phyloP scores from a whole-genome alignment of 2,113 vertebrate genomes.

The Urocynchramus pylzowi region DNA sequence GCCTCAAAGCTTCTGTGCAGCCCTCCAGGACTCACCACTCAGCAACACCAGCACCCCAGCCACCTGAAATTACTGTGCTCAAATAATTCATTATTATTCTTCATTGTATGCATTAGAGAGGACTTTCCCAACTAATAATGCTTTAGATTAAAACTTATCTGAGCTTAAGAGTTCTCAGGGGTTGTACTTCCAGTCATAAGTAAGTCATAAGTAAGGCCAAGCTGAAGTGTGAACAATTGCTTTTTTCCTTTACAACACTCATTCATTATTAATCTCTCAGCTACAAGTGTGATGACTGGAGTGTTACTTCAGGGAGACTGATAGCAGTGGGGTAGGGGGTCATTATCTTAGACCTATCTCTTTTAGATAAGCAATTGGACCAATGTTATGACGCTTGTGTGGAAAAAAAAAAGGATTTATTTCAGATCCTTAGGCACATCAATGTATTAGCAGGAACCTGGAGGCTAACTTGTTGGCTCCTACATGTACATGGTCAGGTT shows the following conservation, averaged over 20 bases:
- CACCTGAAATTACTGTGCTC: not conserved
- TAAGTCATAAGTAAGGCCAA: not conserved
- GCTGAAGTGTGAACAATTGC: not conserved
- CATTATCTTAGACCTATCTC: not conserved
- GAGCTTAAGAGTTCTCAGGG: not conserved
- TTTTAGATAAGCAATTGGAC: slow-evolving; percentile 21
- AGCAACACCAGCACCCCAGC: not conserved
- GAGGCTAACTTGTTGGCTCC: not conserved
- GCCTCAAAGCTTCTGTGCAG: not conserved
- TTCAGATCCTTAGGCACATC: not conserved
- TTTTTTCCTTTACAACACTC: not conserved
- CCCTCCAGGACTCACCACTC: not conserved
- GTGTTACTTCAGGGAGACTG: slow-evolving; percentile 2
- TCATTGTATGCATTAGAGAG: not conserved
- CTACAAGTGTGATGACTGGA: slow-evolving; percentile 20
- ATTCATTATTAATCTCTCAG: not conserved
- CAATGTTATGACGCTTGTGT: not conserved
- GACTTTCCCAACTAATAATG: not conserved
- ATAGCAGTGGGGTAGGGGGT: not conserved
- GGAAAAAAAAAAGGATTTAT: not conserved
- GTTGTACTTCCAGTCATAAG: not conserved
- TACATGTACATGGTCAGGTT: not conserved
- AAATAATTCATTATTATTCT: not conserved
- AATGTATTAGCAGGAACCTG: not conserved
- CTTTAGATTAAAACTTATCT: slow-evolving; percentile 5